Percentiles rank a stretch among this genome's conserved stretches.
These are phyloP conservation scores for Schizothorax lantsangensis DNA, from an alignment of 2,797 vertebrate genomes.

Conservation along the genomic window DNA sequence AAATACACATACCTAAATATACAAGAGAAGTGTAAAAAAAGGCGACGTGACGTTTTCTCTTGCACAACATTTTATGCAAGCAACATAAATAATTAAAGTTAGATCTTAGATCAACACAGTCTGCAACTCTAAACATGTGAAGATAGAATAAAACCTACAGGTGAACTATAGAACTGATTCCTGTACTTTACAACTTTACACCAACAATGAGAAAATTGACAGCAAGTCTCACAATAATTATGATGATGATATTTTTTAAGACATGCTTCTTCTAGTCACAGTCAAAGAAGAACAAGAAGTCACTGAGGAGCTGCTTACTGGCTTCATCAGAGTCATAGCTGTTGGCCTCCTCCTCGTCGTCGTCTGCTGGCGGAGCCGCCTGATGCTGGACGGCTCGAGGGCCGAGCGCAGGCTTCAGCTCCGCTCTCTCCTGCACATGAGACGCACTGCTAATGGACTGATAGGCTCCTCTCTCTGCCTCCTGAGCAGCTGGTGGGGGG, in stretches of 20 bases:
- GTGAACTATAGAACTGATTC: neutral
- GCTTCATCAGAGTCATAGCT: conserved; percentile 97
- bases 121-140: neutral
- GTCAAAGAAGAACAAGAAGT: neutral
- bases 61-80: neutral
- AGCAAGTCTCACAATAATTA: neutral
- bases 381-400: conserved; percentile 71
- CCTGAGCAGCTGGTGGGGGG: conserved; percentile 49
- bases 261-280: neutral
- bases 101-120: neutral
- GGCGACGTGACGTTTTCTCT: neutral
- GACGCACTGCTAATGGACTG: conserved; percentile 49
- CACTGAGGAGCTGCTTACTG: conserved; percentile 75
- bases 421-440: conserved; percentile 78
- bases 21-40: neutral
- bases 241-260: neutral
- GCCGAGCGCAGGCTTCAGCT: conserved; percentile 70
- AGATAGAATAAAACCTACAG: neutral
- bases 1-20: neutral
- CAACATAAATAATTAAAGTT: neutral
- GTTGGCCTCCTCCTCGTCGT: conserved; percentile 91
- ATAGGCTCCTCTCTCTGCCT: conserved; percentile 68
- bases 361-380: conserved; percentile 75
- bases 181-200: neutral
- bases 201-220: neutral